Evolutionary conservation across 1,140 invertebrate genomes (phyloP).

Genomic region (Orussus abietinus): DNA sequence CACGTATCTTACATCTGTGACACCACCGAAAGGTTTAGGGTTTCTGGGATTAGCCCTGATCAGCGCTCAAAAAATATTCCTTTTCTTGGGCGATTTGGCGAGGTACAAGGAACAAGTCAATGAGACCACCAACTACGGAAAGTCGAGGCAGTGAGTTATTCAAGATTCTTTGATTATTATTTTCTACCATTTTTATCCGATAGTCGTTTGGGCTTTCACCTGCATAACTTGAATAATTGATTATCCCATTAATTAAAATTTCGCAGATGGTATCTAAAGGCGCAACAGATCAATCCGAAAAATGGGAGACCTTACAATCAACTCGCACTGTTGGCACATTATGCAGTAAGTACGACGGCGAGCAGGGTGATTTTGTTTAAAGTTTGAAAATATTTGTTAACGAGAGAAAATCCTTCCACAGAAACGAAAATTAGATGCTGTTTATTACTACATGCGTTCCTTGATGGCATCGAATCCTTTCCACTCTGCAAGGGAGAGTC

Average conservation of each 20-base stretch:
- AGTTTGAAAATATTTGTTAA: too few species aligned
- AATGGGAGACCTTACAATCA: conserved; percentile 94
- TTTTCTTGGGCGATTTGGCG: conserved; percentile 87
- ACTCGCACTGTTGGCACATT: conserved; percentile 86
- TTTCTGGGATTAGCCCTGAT: conserved; percentile 73
- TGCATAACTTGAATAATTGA: conserved; percentile 3
- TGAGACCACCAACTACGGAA: conserved; percentile 79
- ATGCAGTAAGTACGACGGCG: conserved; percentile 66
- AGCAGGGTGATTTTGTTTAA: conserved; percentile 7
- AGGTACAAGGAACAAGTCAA: conserved; percentile 84
- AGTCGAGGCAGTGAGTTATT: conserved; percentile 68
- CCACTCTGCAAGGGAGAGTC: conserved; percentile 81
- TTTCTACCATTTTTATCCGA: conserved; percentile 4
- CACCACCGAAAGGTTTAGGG: conserved; percentile 62
- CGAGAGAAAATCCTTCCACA: too few species aligned
- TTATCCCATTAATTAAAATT: conserved; percentile 16
- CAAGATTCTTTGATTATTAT: conserved; percentile 11
- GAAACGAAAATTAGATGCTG: conserved; percentile 92
- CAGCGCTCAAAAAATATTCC: conserved; percentile 80
- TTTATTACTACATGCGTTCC: conserved; percentile 95
- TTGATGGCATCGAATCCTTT: conserved; percentile 91
- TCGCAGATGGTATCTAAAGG: conserved; percentile 83
- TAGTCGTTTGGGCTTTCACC: background rate
- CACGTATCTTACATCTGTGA: conserved; percentile 46
- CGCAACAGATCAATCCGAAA: conserved; percentile 89